phyloP scores from a whole-genome alignment of 1,140 invertebrate genomes.

The Bombus polaris region DNA sequence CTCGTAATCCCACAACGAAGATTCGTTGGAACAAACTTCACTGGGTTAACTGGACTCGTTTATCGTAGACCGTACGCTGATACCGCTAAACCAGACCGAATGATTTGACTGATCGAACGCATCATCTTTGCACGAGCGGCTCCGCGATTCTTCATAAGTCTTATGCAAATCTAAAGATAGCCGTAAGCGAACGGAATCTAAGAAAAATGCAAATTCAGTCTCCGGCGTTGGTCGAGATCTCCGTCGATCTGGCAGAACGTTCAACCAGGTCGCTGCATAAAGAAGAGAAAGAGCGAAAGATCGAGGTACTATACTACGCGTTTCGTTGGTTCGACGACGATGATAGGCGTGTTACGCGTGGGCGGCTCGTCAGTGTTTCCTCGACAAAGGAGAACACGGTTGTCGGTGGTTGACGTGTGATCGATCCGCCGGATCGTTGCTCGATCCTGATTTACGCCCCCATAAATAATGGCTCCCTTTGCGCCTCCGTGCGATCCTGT shows the following conservation, averaged over 20 bases:
- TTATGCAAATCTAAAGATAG: background rate
- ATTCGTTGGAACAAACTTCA: background rate
- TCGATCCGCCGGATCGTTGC: slow-evolving; percentile 39
- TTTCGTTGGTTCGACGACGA: slow-evolving; percentile 5
- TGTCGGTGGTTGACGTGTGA: slow-evolving; percentile 47
- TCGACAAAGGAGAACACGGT: slow-evolving; percentile 46
- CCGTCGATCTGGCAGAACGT: background rate
- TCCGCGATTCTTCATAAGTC: background rate
- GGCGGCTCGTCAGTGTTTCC: slow-evolving; percentile 43
- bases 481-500: slow-evolving; percentile 42
- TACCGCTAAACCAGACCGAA: background rate
- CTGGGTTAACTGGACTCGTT: background rate
- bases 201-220: slow-evolving; percentile 32
- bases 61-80: background rate
- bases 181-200: background rate
- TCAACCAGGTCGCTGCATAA: background rate
- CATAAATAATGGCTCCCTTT: slow-evolving; percentile 48
- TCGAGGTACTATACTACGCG: background rate
- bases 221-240: background rate
- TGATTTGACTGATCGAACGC: background rate
- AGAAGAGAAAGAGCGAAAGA: background rate
- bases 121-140: background rate
- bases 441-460: slow-evolving; percentile 52
- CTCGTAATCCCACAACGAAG: background rate
- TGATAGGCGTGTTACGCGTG: slow-evolving; percentile 35